Evolutionary conservation across 1,140 invertebrate species (phyloP), one percentile per base, ranked within the genome.

Genomic region (Phenacoccus solenopsis): DNA sequence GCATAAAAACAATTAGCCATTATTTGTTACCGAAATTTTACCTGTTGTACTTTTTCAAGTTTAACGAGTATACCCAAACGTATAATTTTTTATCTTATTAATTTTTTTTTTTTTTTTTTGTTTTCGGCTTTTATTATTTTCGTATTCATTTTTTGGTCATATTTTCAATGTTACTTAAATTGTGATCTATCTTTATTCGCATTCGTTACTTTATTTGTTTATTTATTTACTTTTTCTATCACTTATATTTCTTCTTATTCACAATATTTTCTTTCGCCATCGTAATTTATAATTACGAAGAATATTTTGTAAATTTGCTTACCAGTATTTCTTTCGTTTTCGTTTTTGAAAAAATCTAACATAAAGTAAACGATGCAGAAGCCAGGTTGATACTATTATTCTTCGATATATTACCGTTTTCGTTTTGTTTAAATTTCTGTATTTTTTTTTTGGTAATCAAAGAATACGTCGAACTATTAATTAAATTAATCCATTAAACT

Each of bases 1-100:
- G 38, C 38, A 49, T 49, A 49, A 49, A 49, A 49, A 49, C 38
- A 49, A 49, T 49, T 49, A 49, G 38, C 38, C 38, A n/a, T 49
- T 49, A 49, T 16, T 49, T 49, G 38, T 49, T 49, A 49, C 38
- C 38, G 38, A 9, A 4, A 49, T 49, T 49, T 49, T 13, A 32
- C 20, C 16, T 49, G 13, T 9, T 49, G 13, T n/a, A 49, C 20
- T 49, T 49, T 49, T 49, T 10, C 12, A 9, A n/a, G 3, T 16
- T n/a, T 49, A n/a, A 49, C 38, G 16, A 49, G 13, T 4, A 49
- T n/a, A n/a, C n/a, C n/a, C n/a, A n/a, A 49, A 49, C 16, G 16
- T 49, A n/a, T 5, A 2, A 49, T 16, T 49, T 49, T n/a, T 10
- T 49, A 49, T n/a, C 38, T 49, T 49, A 49, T 32, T 7, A 7